Base-by-base conservation (phyloP, 2,888 invertebrate genomes). In the Brachyopa scutellaris region DNA sequence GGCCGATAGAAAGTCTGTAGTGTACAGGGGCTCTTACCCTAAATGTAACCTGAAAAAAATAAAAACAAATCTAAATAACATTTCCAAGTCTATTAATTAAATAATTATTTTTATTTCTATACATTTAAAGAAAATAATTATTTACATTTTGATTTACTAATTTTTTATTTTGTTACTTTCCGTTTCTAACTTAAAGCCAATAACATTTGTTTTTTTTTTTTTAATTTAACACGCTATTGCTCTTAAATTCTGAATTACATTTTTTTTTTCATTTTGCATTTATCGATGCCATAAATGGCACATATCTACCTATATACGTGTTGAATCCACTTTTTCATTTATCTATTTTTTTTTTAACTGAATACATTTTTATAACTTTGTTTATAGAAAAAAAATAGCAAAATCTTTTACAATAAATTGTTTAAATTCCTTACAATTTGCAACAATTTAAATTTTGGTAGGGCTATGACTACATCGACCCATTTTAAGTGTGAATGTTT, bases 71-170 rank as follows among this genome's bases (percentile, higher is more conserved):
- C n/a, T n/a, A n/a, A n/a, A n/a, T n/a, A n/a, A n/a, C n/a, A n/a
- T n/a, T n/a, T n/a, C n/a, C n/a, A n/a, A n/a, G n/a, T n/a, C n/a
- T 53, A 33, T 29, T 11, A 45, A 42, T 80, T 70, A 69, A 69
- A 76, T 69, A 80, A 64, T 64, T 64, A 76, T 70, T 31, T 80
- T 80, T 76, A 80, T 80, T 80, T 76, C 80, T 80, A 76, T 45
- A 45, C 45, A 64, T 51, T 80, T 69, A 51, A 80, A 59, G 76
- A 69, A 80, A 80, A 80, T 69, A 76, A 59, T 69, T 80, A 80
- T 80, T 80, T 80, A 80, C 80, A 80, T 51, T 61, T 76, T 69
- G 49, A 53, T 57, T 64, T 62, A 40, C 21, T 29, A 51, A 61
- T 49, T 31, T 33, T 15, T 33, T 40, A n/a, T 29, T 17, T 47